Evolutionary conservation across 92 coral and sea anemone genomes (phyloP), one percentile per base, ranked within the genome.

Genomic region (Chrysogorgia sp.): DNA sequence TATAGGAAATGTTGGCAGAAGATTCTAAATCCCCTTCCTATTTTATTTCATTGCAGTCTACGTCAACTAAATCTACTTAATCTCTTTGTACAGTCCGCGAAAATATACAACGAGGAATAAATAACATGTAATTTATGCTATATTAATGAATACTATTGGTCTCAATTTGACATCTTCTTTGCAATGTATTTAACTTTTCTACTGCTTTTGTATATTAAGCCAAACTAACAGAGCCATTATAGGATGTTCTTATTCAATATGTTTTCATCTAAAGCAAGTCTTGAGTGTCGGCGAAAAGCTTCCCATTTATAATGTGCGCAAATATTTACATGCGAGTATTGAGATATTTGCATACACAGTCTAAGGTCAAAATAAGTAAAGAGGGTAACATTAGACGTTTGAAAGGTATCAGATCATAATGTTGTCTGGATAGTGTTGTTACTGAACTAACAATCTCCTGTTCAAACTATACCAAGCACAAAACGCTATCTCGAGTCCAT

Each of bases 401-500:
- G 53, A 15, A 2, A 47, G n/a, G 2, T 47, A 15, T 47, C n/a
- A 47, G 2, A 47, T 15, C 15, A 6, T 47, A n/a, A 2, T 15
- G 53, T 47, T 47, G n/a, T 15, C n/a, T 15, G n/a, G n/a, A 47
- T 47, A n/a, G 2, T 12, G 15, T 57, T 57, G 9, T 23, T 52
- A 3, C 17, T 43, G 50, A 17, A 43, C 50, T 43, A 30, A 57
- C 23, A 8, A 23, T 13, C 32, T 23, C 17, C 17, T 57, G 5
- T 31, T 23, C 9, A 29, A 23, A 3, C 63, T 7, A 29, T 23
- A 19, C 30, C 4, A 14, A 57, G 31, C 48, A 52, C 65, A 72
- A 72, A 72, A 72, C 79, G 79, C 52, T 72, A 72, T 72, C 64
- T 72, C 79, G 79, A 72, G 56, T 72, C 64, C 79, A 72, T 72